Conservation (phyloP, 2,888 invertebrate genomes). For the Mycalesis mineus region DNA sequence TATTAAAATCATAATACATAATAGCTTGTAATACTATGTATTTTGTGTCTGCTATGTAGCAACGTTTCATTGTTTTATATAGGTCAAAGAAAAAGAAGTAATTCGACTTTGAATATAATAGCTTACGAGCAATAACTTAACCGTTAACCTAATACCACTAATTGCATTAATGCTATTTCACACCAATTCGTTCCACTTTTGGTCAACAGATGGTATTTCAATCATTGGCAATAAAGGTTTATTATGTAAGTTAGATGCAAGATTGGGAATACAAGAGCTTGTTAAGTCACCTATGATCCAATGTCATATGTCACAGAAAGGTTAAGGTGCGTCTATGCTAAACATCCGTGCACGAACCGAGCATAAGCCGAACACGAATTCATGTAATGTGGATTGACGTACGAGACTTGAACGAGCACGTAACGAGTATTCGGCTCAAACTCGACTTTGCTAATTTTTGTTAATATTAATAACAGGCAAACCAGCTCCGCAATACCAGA, state of each 20-base stretch:
- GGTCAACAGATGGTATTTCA: slow-evolving; percentile 20
- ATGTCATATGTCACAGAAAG: slow-evolving; percentile 11
- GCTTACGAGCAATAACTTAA: neutral
- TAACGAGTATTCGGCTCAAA: too few relatives aligned
- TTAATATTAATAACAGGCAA: too few relatives aligned
- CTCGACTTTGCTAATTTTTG: too few relatives aligned
- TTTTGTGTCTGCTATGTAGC: too few relatives aligned
- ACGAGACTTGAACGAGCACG: too few relatives aligned
- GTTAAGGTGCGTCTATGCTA: too few relatives aligned
- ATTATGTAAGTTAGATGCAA: slow-evolving; percentile 15
- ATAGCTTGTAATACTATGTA: too few relatives aligned
- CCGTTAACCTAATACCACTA: neutral
- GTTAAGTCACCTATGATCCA: slow-evolving; percentile 9
- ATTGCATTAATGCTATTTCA: neutral
- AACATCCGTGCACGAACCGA: too few relatives aligned
- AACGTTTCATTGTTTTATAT: neutral
- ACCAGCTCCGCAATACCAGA: too few relatives aligned
- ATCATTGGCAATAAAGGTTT: slow-evolving; percentile 14
- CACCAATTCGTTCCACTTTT: slow-evolving; percentile 6
- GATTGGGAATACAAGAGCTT: neutral
- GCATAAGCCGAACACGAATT: too few relatives aligned
- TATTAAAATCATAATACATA: neutral
- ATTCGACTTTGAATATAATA: neutral
- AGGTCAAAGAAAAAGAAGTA: neutral
- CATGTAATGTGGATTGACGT: too few relatives aligned